Conservation (phyloP, 2,113 vertebrate genomes). For the Nothocercus julius region DNA sequence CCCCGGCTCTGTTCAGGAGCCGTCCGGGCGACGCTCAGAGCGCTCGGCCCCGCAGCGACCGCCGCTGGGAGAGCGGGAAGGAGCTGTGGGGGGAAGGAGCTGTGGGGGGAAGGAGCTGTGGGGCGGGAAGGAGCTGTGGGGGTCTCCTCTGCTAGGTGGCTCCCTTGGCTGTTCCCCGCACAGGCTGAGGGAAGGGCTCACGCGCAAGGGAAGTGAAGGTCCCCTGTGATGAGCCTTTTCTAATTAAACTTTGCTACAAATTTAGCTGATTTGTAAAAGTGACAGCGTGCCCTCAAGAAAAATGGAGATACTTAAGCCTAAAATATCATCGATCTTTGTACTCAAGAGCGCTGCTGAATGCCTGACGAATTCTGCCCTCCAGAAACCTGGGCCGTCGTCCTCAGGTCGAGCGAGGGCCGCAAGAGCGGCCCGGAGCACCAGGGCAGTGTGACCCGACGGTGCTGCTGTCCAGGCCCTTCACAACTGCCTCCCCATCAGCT, state of each 20-base stretch:
- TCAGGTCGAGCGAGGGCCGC: not conserved
- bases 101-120: too few relatives aligned
- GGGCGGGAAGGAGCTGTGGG: too few relatives aligned
- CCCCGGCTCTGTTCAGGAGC: too few relatives aligned
- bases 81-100: too few relatives aligned
- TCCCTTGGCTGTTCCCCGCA: not conserved
- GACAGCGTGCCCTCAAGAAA: not conserved
- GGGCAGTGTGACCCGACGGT: not conserved
- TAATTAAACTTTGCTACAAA: not conserved
- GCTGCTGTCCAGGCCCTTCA: not conserved
- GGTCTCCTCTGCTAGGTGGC: not conserved
- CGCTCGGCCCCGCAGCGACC: too few relatives aligned
- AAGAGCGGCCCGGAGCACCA: fast-evolving
- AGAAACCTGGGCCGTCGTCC: not conserved
- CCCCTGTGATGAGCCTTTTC: not conserved
- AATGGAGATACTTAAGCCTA: not conserved
- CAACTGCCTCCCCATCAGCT: not conserved
- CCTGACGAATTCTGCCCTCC: not conserved
- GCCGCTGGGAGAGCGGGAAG: too few relatives aligned
- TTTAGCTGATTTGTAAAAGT: not conserved
- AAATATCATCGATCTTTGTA: not conserved
- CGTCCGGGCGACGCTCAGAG: too few relatives aligned
- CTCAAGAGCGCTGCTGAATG: not conserved
- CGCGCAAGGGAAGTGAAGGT: not conserved
- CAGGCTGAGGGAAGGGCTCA: not conserved